phyloP scores from a whole-genome alignment of 1,140 invertebrate genomes.

The Chlorops oryzae region DNA sequence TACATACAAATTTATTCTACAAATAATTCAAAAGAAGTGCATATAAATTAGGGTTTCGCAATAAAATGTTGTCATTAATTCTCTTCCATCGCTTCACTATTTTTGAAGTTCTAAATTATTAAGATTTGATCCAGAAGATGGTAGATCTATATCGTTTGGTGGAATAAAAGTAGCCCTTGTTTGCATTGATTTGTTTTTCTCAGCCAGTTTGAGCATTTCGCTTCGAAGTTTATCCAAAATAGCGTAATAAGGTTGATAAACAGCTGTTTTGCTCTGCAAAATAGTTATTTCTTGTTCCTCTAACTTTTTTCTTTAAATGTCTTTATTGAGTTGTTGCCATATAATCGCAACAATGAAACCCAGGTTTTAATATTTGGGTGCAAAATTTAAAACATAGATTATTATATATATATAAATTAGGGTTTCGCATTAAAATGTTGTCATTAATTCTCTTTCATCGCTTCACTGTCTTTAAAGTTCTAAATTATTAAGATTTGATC shows the following conservation, averaged over 20 bases:
- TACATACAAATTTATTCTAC: too few relatives aligned
- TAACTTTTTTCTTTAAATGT: constrained; percentile 90
- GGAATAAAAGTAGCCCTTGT: constrained; percentile 70
- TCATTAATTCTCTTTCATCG: too few relatives aligned
- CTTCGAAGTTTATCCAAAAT: constrained; percentile 83
- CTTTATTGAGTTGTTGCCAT: constrained; percentile 88
- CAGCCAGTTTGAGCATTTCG: constrained; percentile 80
- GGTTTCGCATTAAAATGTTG: too few relatives aligned
- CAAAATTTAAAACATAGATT: constrained; percentile 63
- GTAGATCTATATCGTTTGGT: constrained; percentile 58
- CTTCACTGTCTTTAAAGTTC: constrained; percentile 27
- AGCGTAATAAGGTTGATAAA: constrained; percentile 88
- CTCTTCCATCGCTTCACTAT: neutral
- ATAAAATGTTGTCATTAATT: too few relatives aligned
- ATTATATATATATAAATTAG: too few relatives aligned
- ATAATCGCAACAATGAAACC: constrained; percentile 87
- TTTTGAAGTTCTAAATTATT: constrained; percentile 54
- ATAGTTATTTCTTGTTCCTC: constrained; percentile 91
- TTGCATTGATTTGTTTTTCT: constrained; percentile 59
- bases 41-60: too few relatives aligned
- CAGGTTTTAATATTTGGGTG: constrained; percentile 93
- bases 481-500: constrained; percentile 65
- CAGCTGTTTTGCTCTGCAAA: constrained; percentile 80
- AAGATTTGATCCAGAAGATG: constrained; percentile 63
- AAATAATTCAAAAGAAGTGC: too few relatives aligned